A percentile compares a stretch with the other conserved stretches of the same genome.
Conservation (phyloP, 1,140 invertebrate species). For the Delia radicum region DNA sequence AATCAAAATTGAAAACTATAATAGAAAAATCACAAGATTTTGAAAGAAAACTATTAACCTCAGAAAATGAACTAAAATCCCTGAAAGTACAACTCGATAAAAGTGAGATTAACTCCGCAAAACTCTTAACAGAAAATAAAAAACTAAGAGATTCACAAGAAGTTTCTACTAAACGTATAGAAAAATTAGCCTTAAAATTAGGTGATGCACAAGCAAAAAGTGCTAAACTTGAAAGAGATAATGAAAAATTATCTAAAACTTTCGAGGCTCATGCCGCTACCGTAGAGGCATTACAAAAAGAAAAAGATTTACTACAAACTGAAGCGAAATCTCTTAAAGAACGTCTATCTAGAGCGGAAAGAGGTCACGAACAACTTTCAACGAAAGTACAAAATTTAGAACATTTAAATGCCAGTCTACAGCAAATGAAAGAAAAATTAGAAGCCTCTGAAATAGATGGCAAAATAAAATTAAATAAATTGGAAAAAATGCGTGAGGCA, state of each 20-base stretch:
- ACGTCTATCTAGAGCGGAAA: conserved; percentile 17
- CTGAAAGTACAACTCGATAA: not conserved
- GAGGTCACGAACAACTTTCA: conserved; percentile 24
- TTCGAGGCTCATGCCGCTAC: not conserved
- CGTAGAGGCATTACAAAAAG: conserved; percentile 27
- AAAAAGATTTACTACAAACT: conserved; percentile 28
- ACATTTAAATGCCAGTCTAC: not conserved
- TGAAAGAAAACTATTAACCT: conserved; percentile 4
- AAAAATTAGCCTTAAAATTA: conserved; percentile 35
- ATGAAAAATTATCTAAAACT: not conserved
- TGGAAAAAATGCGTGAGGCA: conserved; percentile 25
- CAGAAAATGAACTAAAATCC: conserved; percentile 23
- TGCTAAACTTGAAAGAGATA: conserved; percentile 32
- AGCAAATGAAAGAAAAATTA: conserved; percentile 24
- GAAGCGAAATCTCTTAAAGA: conserved; percentile 27
- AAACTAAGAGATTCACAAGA: conserved; percentile 26
- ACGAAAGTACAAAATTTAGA: conserved; percentile 23
- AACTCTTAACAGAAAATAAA: conserved; percentile 26
- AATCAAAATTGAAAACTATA: conserved; percentile 27
- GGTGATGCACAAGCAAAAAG: conserved; percentile 30
- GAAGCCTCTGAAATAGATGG: conserved; percentile 26
- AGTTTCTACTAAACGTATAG: conserved; percentile 30
- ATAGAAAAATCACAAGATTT: conserved; percentile 19
- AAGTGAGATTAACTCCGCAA: conserved; percentile 20
- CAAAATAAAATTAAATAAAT: conserved; percentile 25